Evolutionary conservation across 2,888 invertebrate genomes (phyloP), one percentile per base, ranked within the genome.

Genomic region (Octonoba sinensis): DNA sequence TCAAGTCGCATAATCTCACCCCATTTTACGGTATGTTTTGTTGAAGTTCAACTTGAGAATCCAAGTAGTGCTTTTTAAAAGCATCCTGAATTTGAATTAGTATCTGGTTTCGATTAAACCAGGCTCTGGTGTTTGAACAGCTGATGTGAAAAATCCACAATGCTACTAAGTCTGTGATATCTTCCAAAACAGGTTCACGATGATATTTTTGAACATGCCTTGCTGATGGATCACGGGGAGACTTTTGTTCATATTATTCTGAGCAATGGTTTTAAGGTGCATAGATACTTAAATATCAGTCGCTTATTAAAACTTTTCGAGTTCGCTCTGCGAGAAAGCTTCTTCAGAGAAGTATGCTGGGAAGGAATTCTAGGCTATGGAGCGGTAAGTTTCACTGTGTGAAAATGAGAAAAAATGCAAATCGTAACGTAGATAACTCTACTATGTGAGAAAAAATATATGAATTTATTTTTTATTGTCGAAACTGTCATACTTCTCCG

Each of bases 241-340:
- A 87, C 86, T 59, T 89, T 89, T 85, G 87, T 89, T 4, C 88
- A 88, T 47, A 84, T 89, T 24, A 89, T 89, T 77, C 85, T 89
- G 46, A 86, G 88, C 49, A 87, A 88, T 75, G 88, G 88, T 27
- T 87, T 89, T 84, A 85, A 86, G 78, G 85, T 89, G 71, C 88
- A 88, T 84, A 87, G 87, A 75, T 89, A 87, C 81, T 85, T 89
- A 11, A 76, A 85, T 87, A 82, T 85, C n/a, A 72, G 69, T 56
- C 69, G 85, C 24, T 79, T 87, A 20, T 85, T 86, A 62, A 87
- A 62, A 12, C 67, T 86, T 62, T 88, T 87, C 85, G 87, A 87
- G 72, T 86, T 86, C 70, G 86, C 87, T 8, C 85, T 87, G 49
- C 87, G 87, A 71, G 84, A 86, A 60, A 87, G 88, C 62, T 88